phyloP scores from a whole-genome alignment of 2,113 vertebrate species.

The Xyrauchen texanus region DNA sequence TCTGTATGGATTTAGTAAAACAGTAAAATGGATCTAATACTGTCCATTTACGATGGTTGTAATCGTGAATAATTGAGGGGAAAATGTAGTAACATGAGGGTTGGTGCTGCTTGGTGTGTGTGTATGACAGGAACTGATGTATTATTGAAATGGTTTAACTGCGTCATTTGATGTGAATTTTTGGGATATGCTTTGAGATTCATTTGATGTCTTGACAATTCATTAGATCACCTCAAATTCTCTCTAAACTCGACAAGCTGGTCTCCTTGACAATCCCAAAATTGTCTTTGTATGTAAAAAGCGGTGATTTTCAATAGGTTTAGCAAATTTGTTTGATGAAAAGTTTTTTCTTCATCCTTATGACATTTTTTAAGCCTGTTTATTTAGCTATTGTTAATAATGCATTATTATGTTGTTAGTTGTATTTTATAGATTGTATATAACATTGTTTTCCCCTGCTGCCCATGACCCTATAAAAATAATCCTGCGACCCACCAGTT shows the following conservation, averaged over 20 bases:
- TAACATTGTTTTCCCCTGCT: too few species aligned
- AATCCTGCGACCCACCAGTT: too few species aligned
- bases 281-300: too few species aligned
- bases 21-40: neutral
- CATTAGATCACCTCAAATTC: neutral
- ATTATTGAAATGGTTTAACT: neutral
- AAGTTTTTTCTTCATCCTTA: too few species aligned
- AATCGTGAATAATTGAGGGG: neutral
- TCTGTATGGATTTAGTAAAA: neutral
- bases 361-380: too few species aligned
- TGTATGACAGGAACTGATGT: too few species aligned
- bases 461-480: too few species aligned
- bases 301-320: too few species aligned
- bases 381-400: too few species aligned
- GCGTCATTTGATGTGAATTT: neutral
- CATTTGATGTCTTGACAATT: neutral
- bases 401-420: too few species aligned
- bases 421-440: too few species aligned
- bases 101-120: neutral
- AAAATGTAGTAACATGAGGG: neutral
- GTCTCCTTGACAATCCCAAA: neutral
- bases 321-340: too few species aligned
- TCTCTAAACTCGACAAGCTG: neutral
- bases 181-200: neutral
- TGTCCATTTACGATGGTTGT: neutral